A percentile compares a stretch with the other conserved stretches of the same genome.
Evolutionary conservation across 2,797 vertebrate genomes (phyloP).

Genomic region (Linurgus olivaceus): DNA sequence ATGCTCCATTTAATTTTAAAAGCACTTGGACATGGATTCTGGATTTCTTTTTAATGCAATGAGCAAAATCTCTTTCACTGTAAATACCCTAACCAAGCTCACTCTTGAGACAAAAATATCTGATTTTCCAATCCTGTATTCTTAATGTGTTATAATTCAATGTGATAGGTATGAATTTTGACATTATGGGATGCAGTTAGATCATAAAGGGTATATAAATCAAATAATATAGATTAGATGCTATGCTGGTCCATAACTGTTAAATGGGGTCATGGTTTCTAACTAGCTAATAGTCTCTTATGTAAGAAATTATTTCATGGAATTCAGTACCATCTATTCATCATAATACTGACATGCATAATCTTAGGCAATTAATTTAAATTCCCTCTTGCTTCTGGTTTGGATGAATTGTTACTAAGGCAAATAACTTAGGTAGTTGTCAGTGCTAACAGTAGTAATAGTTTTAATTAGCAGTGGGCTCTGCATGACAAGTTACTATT

Average conservation of each 20-base stretch:
- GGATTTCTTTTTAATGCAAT: not conserved
- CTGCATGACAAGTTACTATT: not conserved
- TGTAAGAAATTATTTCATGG: constrained; percentile 80
- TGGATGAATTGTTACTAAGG: not conserved
- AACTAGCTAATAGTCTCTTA: constrained; percentile 80
- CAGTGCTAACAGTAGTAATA: not conserved
- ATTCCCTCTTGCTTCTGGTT: not conserved
- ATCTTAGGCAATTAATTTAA: not conserved
- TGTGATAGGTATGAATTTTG: constrained; percentile 81
- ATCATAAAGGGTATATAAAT: constrained; percentile 89
- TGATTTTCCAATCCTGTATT: not conserved
- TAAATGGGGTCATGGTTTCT: constrained; percentile 83
- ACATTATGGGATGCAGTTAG: constrained; percentile 85
- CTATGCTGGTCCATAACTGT: constrained; percentile 79
- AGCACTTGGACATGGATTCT: not conserved
- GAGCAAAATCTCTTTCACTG: not conserved
- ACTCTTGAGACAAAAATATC: constrained; percentile 47
- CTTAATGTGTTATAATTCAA: constrained; percentile 77
- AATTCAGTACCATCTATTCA: constrained; percentile 63
- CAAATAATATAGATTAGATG: constrained; percentile 87
- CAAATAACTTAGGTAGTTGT: not conserved
- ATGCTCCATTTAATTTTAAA: not conserved
- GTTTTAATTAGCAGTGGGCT: not conserved
- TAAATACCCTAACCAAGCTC: not conserved
- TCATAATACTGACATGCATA: constrained; percentile 14